Percentiles rank a stretch among this genome's conserved stretches.
These are phyloP conservation scores for Drosophila mayri DNA, from an alignment of 1,140 invertebrate species.

Conservation along the genomic window DNA sequence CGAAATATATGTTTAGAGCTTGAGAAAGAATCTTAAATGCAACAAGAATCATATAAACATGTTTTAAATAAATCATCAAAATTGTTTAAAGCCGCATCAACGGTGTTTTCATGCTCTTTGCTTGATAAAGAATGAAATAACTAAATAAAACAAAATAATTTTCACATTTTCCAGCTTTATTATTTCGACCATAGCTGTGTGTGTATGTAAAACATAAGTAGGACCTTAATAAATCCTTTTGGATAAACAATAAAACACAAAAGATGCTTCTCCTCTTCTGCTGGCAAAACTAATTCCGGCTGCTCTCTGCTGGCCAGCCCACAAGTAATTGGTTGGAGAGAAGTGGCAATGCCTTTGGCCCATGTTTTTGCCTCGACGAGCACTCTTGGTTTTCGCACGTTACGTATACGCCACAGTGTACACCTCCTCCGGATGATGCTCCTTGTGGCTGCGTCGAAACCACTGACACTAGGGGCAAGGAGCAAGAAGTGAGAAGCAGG, in stretches of 20 bases:
- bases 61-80: neutral
- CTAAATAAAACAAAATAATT: neutral
- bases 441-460: constrained; percentile 40
- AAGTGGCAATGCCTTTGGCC: constrained; percentile 30
- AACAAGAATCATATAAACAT: neutral
- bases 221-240: constrained; percentile 39
- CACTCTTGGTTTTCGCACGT: constrained; percentile 54
- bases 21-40: neutral
- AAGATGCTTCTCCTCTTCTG: constrained; percentile 22
- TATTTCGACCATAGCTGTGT: neutral
- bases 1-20: neutral
- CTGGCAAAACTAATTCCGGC: constrained; percentile 49
- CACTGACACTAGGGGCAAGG: constrained; percentile 30
- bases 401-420: constrained; percentile 66
- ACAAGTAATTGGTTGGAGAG: constrained; percentile 47
- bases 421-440: constrained; percentile 27
- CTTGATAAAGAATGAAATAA: neutral
- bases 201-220: constrained; percentile 8
- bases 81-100: too few species aligned
- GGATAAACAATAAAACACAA: constrained; percentile 57
- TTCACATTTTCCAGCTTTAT: neutral
- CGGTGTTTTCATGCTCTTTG: too few species aligned
- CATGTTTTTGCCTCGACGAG: constrained; percentile 34
- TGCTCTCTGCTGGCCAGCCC: constrained; percentile 23
- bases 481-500: neutral